phyloP scores from a whole-genome alignment of 1,140 invertebrate species.

The Pachyrhynchus sulphureomaculatus region DNA sequence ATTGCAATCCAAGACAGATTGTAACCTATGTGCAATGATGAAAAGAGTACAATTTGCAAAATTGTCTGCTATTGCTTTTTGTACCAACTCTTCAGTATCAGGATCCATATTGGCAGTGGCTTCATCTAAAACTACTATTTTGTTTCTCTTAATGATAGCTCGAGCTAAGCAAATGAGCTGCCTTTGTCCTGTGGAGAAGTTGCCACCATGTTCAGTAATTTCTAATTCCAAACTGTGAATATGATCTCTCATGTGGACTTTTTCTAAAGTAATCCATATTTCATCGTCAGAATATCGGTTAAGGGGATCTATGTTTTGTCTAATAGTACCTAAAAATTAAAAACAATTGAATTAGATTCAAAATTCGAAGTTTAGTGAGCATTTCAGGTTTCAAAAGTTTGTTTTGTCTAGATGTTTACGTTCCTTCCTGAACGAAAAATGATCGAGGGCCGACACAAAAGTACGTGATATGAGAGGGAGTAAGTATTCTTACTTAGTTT shows the following conservation, averaged over 20 bases:
- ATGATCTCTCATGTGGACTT: slow-evolving; percentile 45
- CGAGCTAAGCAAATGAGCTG: slow-evolving; percentile 78
- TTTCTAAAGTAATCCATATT: slow-evolving; percentile 43
- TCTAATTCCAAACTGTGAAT: slow-evolving; percentile 33
- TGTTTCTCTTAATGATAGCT: slow-evolving; percentile 72
- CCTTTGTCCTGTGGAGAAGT: slow-evolving; percentile 74
- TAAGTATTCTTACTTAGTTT: too few relatives aligned
- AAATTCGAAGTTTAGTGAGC: too few relatives aligned
- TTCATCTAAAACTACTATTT: slow-evolving; percentile 78
- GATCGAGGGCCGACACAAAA: too few relatives aligned
- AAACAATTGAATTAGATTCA: slow-evolving; percentile 54
- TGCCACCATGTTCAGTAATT: slow-evolving; percentile 23
- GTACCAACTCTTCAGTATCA: slow-evolving; percentile 68
- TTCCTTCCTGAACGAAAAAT: too few relatives aligned
- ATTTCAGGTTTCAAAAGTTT: too few relatives aligned
- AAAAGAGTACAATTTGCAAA: slow-evolving; percentile 75
- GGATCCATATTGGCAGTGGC: slow-evolving; percentile 71
- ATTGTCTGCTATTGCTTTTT: slow-evolving; percentile 66
- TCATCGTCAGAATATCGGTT: slow-evolving; percentile 52
- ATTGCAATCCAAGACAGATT: slow-evolving; percentile 81
- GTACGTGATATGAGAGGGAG: too few relatives aligned
- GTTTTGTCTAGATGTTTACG: too few relatives aligned
- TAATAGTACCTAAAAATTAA: slow-evolving; percentile 20
- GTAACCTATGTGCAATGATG: slow-evolving; percentile 79
- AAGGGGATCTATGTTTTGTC: slow-evolving; percentile 32